Conservation (phyloP, 2,797 vertebrate species). For the Falco naumanni region DNA sequence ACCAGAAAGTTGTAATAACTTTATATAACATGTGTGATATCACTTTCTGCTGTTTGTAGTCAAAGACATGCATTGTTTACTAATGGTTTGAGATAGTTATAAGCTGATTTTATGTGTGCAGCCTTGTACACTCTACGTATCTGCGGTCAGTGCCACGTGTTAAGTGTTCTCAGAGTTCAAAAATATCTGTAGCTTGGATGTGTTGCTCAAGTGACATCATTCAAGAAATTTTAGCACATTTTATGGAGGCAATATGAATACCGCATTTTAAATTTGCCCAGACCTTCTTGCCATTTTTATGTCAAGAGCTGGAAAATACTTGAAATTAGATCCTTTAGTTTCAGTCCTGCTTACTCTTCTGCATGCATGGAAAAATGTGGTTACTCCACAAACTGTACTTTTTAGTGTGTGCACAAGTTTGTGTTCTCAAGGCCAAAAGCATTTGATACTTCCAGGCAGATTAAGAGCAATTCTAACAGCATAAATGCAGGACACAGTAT, state of each 20-base stretch:
- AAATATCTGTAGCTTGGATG: conserved; percentile 16
- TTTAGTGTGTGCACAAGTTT: conserved; percentile 18
- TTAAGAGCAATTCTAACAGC: conserved; percentile 55
- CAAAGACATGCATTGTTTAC: neutral
- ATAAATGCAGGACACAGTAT: conserved; percentile 67
- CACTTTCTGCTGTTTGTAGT: neutral
- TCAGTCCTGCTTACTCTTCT: conserved; percentile 43
- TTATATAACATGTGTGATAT: neutral
- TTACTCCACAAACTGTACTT: conserved; percentile 32
- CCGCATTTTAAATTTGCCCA: conserved; percentile 39
- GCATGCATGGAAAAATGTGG: conserved; percentile 23
- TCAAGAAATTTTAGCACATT: conserved; percentile 20
- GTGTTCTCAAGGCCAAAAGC: conserved; percentile 49
- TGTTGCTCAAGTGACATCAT: conserved; percentile 48
- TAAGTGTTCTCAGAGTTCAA: conserved; percentile 22
- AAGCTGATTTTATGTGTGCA: neutral
- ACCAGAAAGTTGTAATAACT: neutral
- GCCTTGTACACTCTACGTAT: neutral
- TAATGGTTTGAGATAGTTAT: neutral
- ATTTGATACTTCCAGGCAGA: conserved; percentile 68
- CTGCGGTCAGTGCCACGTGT: neutral
- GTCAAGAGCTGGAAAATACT: conserved; percentile 38
- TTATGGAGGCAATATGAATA: conserved; percentile 17
- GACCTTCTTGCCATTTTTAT: conserved; percentile 32
- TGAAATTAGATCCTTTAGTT: conserved; percentile 40